These are phyloP conservation scores for Clupea harengus DNA, from an alignment of 2,113 vertebrate genomes.

Conservation along the genomic window DNA sequence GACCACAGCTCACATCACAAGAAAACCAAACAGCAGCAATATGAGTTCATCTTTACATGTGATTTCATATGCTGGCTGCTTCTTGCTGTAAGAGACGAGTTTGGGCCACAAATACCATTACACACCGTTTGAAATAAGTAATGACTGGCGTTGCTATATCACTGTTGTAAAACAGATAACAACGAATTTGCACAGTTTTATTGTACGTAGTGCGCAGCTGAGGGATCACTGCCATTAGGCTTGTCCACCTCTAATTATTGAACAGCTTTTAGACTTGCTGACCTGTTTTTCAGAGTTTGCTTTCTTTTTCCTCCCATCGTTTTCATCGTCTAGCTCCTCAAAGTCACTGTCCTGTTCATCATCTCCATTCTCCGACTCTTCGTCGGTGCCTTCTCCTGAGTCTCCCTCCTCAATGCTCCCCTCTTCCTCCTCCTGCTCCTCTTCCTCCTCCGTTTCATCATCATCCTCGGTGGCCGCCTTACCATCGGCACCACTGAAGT, in stretches of 20 bases:
- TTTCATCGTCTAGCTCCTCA: constrained; percentile 35
- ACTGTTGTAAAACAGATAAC: no score
- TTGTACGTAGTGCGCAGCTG: background rate
- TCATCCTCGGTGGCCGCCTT: constrained; percentile 42
- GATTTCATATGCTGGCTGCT: background rate
- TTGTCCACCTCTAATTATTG: background rate
- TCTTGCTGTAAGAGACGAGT: background rate
- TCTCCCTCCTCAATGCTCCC: constrained; percentile 74
- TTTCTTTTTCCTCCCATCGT: constrained; percentile 31
- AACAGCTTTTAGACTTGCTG: background rate
- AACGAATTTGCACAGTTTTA: no score
- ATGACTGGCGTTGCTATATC: no score
- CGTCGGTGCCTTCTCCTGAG: constrained; percentile 81
- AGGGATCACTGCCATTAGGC: background rate
- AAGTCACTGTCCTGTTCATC: constrained; percentile 76
- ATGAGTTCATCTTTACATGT: background rate
- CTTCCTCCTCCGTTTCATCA: constrained; percentile 66
- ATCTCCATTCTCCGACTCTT: constrained; percentile 63
- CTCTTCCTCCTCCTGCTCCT: constrained; percentile 59
- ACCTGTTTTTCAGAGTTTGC: constrained; percentile 39
- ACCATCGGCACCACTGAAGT: constrained; percentile 74
- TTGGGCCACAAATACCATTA: background rate
- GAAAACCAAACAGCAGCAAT: background rate
- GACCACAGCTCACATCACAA: no score
- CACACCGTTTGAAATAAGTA: no score